phyloP scores from a whole-genome alignment of 2,888 invertebrate species.

The Eucriotettix oculatus region DNA sequence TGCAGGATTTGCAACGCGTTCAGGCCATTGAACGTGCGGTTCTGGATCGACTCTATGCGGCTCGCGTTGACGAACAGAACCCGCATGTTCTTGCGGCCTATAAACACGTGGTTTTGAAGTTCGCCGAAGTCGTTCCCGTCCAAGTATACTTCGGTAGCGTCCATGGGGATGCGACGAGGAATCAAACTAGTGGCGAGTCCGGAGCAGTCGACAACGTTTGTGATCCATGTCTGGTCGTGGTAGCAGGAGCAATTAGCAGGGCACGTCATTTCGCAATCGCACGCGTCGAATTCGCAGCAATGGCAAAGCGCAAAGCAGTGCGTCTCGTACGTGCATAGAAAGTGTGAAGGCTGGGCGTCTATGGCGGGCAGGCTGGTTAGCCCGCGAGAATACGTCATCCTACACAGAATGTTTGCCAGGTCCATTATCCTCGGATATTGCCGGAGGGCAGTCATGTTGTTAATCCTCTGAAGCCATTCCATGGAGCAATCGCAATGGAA shows the following conservation, averaged over 20 bases:
- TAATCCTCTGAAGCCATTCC: constrained; percentile 86
- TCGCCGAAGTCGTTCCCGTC: constrained; percentile 79
- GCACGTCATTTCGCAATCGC: constrained; percentile 94
- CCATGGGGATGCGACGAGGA: constrained; percentile 80
- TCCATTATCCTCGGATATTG: constrained; percentile 83
- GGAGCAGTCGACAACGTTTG: constrained; percentile 83
- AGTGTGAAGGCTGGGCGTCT: constrained; percentile 63
- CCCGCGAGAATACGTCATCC: constrained; percentile 68
- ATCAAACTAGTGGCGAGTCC: constrained; percentile 59
- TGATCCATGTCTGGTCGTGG: constrained; percentile 85
- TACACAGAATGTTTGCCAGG: constrained; percentile 73
- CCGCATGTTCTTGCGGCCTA: constrained; percentile 76
- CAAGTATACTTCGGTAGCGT: constrained; percentile 81
- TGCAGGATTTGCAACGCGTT: constrained; percentile 63
- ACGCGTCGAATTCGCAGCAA: constrained; percentile 91
- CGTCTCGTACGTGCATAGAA: constrained; percentile 79
- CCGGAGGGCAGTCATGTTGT: constrained; percentile 59
- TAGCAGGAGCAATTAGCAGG: constrained; percentile 88
- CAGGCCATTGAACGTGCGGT: constrained; percentile 78
- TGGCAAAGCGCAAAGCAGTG: constrained; percentile 90
- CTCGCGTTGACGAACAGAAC: constrained; percentile 74
- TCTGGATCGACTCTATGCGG: constrained; percentile 68
- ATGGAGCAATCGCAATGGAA: constrained; percentile 89
- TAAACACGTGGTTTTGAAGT: constrained; percentile 73
- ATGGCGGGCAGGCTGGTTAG: constrained; percentile 61